Evolutionary conservation across 2,888 invertebrate genomes (phyloP).

Genomic region (Glaucopsyche alexis): DNA sequence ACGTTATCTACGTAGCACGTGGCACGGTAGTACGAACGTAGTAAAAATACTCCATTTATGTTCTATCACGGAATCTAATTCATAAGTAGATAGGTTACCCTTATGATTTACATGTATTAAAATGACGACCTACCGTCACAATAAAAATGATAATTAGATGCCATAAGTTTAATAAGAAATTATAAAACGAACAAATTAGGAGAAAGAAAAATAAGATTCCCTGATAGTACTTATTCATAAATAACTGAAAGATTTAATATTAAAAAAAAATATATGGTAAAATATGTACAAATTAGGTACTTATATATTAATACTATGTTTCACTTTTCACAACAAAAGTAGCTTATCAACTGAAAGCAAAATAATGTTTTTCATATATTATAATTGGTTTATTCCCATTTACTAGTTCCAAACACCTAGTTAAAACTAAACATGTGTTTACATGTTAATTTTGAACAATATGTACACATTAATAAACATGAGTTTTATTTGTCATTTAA

Average conservation of each 20-base stretch:
- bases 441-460: not conserved
- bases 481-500: constrained; percentile 25
- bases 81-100: no score
- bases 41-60: not conserved
- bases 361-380: no score
- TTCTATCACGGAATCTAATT: no score
- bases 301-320: no score
- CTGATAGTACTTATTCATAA: not conserved
- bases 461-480: not conserved
- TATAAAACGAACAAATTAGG: not conserved
- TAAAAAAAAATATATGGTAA: no score
- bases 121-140: no score
- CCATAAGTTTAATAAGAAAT: no score
- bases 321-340: not conserved
- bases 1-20: constrained; percentile 1
- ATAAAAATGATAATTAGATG: no score
- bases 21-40: not conserved
- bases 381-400: not conserved
- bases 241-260: no score
- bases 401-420: not conserved
- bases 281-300: no score
- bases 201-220: no score
- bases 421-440: not conserved
- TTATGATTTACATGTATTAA: no score
- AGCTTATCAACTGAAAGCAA: not conserved